phyloP scores from a whole-genome alignment of 92 coral and sea anemone genomes.

The Phenganax stokvisi region DNA sequence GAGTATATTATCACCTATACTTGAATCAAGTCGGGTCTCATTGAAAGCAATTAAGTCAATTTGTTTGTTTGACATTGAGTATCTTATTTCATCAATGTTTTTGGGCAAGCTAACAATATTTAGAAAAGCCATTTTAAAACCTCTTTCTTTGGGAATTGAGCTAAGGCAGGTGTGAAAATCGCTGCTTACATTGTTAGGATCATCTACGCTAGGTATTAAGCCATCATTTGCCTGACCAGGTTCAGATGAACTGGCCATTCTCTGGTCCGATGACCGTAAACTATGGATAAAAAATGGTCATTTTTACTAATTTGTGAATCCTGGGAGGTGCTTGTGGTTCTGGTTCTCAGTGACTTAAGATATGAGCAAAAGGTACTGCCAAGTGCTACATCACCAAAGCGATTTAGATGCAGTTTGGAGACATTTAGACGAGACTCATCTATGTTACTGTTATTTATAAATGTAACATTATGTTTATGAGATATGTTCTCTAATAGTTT shows the following conservation, averaged over 20 bases:
- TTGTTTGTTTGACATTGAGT: slow-evolving; percentile 10
- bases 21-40: not conserved
- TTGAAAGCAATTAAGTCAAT: slow-evolving; percentile 3
- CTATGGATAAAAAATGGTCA: not conserved
- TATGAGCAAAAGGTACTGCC: slow-evolving; percentile 11
- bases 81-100: slow-evolving; percentile 1
- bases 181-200: slow-evolving; percentile 11
- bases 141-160: slow-evolving; percentile 17
- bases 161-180: not conserved
- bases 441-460: not conserved
- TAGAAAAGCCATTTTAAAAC: slow-evolving; percentile 18
- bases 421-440: not conserved
- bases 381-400: not conserved
- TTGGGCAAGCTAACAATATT: slow-evolving; percentile 3
- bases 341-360: not conserved
- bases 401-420: not conserved
- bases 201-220: not conserved
- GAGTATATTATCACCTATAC: not conserved
- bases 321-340: not conserved
- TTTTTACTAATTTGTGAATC: not conserved
- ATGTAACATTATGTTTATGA: not conserved
- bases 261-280: not conserved
- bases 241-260: not conserved
- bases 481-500: not conserved
- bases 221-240: not conserved